Conservation (phyloP, 1,140 invertebrate species). For the Dreissena polymorpha region DNA sequence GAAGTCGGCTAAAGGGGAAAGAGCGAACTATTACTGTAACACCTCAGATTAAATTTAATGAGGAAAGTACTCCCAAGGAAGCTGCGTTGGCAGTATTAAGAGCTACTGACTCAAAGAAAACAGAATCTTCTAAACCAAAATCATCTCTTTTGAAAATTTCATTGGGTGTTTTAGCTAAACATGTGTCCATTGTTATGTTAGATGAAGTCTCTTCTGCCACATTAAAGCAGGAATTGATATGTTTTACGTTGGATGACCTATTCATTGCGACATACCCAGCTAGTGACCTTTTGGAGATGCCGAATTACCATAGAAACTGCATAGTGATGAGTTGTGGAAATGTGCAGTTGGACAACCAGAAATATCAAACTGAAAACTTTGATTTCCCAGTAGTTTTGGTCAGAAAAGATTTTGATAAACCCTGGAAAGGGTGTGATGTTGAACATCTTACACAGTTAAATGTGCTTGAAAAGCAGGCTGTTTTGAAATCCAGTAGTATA, state of each 20-base stretch:
- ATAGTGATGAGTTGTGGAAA: slow-evolving; percentile 78
- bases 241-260: slow-evolving; percentile 67
- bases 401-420: slow-evolving; percentile 59
- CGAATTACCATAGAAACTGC: slow-evolving; percentile 54
- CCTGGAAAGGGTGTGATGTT: background rate
- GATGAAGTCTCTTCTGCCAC: slow-evolving; percentile 64
- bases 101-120: background rate
- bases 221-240: slow-evolving; percentile 66
- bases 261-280: slow-evolving; percentile 68
- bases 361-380: slow-evolving; percentile 80
- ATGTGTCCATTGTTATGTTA: slow-evolving; percentile 65
- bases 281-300: slow-evolving; percentile 46
- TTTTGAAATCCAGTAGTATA: slow-evolving; percentile 63
- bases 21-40: slow-evolving; percentile 49
- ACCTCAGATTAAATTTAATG: background rate
- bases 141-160: slow-evolving; percentile 36
- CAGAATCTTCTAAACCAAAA: background rate
- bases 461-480: slow-evolving; percentile 63
- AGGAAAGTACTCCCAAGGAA: background rate
- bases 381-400: slow-evolving; percentile 81
- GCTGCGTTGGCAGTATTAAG: background rate
- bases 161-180: slow-evolving; percentile 55
- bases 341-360: slow-evolving; percentile 91
- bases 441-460: slow-evolving; percentile 46
- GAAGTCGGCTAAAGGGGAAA: slow-evolving; percentile 81